Evolutionary conservation across 2,113 vertebrate genomes (phyloP).

Genomic region (Micronycteris hirsuta): DNA sequence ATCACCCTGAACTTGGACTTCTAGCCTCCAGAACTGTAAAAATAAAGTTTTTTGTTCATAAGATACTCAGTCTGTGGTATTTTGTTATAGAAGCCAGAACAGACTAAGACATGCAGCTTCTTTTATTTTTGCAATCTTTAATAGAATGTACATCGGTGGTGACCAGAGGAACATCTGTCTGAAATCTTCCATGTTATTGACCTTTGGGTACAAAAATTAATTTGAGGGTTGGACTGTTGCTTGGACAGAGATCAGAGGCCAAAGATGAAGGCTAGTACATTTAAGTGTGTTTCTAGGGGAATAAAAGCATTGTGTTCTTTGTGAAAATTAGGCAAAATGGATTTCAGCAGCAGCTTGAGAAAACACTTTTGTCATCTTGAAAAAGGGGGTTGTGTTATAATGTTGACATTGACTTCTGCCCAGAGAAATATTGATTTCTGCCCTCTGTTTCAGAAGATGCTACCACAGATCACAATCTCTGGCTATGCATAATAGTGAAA

Average conservation of each 20-base stretch:
- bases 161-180: not conserved
- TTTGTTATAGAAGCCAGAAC: not conserved
- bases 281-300: slow-evolving; percentile 37
- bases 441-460: slow-evolving; percentile 3
- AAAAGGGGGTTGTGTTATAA: not conserved
- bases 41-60: not conserved
- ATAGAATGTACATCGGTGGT: not conserved
- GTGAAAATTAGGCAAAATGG: slow-evolving; percentile 48
- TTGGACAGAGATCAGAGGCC: not conserved
- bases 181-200: not conserved
- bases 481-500: slow-evolving; percentile 7
- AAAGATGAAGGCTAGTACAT: not conserved
- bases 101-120: not conserved
- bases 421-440: not conserved
- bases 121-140: not conserved
- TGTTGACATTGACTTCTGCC: not conserved
- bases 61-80: not conserved
- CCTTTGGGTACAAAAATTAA: not conserved
- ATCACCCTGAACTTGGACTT: not conserved
- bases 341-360: slow-evolving; percentile 36
- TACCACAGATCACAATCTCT: not conserved
- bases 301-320: slow-evolving; percentile 38
- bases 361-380: slow-evolving; percentile 31
- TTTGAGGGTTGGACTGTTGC: not conserved
- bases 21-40: not conserved